Evolutionary conservation across 1,140 invertebrate genomes (phyloP), one percentile per base, ranked within the genome.

Genomic region (Aphis craccivora): DNA sequence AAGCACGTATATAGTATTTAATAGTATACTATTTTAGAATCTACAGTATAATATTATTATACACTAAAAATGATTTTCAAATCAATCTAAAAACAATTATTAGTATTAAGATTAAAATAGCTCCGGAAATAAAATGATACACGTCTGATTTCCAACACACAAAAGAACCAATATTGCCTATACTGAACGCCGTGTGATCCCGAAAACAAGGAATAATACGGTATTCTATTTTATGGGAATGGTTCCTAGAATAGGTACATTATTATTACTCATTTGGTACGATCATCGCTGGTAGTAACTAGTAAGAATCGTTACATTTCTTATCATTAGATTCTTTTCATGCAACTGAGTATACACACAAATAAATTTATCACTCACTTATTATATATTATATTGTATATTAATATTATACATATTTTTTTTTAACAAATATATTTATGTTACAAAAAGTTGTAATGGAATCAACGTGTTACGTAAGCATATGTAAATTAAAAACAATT

Each of bases 141-240:
- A 67, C 18, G 30, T 67, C 40, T 37, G 20, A 45, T 35, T 43
- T 51, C 14, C 43, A 91, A 91, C 45, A 83, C 90, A 48, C 0
- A 8, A 48, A 35, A 83, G 30, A 45, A 91, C 51, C 67, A 83
- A 48, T 83, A 83, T 91, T 91, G 90, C 90, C 67, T 91, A 91
- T 48, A 81, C 8, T 51, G 8, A 0, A 37, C 90, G 90, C 90
- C 90, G 90, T 37, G 53, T 90, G 37, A 43, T 90, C 43, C 22
- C 20, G 53, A n/a, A n/a, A 67, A 67, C 60, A n/a, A n/a, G n/a
- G 11, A n/a, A n/a, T 14, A 60, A 60, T 14, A 60, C 4, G 14
- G 8, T 67, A 67, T 67, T 6, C 30, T n/a, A 67, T 67, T 67
- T n/a, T 67, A 67, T n/a, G 30, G 30, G 30, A 18, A n/a, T 1